A percentile compares a stretch with the other conserved stretches of the same genome.
phyloP scores from a whole-genome alignment of 2,113 vertebrate genomes.

The Sinocyclocheilus anophthalmus region DNA sequence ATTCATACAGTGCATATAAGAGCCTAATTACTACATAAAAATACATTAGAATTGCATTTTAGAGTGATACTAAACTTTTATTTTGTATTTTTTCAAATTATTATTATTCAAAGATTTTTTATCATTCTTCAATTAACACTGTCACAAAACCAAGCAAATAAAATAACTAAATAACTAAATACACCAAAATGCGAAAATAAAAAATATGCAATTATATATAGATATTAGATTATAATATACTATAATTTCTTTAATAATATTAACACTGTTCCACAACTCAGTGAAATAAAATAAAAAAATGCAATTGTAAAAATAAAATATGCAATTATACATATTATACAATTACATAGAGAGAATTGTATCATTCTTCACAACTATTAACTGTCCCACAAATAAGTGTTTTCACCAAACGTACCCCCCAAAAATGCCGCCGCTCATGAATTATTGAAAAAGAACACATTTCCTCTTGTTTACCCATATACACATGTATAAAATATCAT shows the following conservation, averaged over 20 bases:
- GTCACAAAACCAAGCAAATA: neutral
- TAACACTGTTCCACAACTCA: too few species aligned
- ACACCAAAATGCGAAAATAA: neutral
- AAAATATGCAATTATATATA: too few species aligned
- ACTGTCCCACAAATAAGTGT: constrained; percentile 49
- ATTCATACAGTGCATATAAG: too few species aligned
- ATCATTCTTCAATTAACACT: neutral
- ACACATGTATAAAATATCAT: too few species aligned
- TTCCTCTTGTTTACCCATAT: constrained; percentile 79
- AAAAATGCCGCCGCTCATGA: constrained; percentile 72
- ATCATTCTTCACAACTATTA: neutral
- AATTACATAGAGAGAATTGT: neutral
- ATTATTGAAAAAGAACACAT: constrained; percentile 77
- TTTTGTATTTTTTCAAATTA: too few species aligned
- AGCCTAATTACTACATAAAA: neutral
- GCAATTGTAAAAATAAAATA: too few species aligned
- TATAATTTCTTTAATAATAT: too few species aligned
- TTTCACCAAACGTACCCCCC: constrained; percentile 30
- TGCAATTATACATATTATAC: neutral
- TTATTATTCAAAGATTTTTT: too few species aligned
- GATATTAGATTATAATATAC: too few species aligned
- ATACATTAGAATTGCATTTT: neutral
- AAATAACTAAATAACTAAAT: neutral
- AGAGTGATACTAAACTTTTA: too few species aligned
- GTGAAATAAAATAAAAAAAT: too few species aligned